phyloP scores from a whole-genome alignment of 2,888 invertebrate genomes.

The Parnassius glacialis region DNA sequence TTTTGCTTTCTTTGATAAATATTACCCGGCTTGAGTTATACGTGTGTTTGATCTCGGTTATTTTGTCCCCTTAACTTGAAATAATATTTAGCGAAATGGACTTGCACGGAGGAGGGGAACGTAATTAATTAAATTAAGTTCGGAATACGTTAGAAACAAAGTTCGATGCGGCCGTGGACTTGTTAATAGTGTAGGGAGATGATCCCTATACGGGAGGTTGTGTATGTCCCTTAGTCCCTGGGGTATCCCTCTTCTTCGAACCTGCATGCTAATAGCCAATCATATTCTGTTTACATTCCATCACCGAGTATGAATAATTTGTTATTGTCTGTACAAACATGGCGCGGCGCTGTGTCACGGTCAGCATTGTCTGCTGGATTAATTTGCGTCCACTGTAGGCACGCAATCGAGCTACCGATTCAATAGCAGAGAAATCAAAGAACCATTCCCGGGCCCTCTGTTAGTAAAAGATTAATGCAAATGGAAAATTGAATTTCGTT shows the following conservation, averaged over 20 bases:
- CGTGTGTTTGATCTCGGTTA: conserved; percentile 64
- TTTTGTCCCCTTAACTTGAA: conserved; percentile 52
- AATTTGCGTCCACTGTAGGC: conserved; percentile 61
- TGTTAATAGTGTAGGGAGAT: conserved; percentile 72
- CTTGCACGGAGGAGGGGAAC: conserved; percentile 53
- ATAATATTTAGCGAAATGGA: conserved; percentile 75
- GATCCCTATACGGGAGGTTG: conserved; percentile 52
- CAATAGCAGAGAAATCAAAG: conserved; percentile 61
- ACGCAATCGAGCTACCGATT: conserved; percentile 53
- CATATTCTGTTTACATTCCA: conserved; percentile 81
- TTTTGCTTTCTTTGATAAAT: conserved; percentile 51
- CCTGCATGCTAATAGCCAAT: conserved; percentile 78
- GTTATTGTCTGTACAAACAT: conserved; percentile 77
- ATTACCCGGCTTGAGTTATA: conserved; percentile 46
- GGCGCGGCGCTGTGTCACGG: conserved; percentile 58
- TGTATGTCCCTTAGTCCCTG: conserved; percentile 48
- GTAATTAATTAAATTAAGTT: conserved; percentile 80
- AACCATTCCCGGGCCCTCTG: conserved; percentile 52
- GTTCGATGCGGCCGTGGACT: conserved; percentile 68
- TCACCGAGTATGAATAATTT: conserved; percentile 79
- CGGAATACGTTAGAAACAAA: conserved; percentile 73
- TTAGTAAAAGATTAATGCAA: conserved; percentile 63
- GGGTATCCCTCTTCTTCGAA: conserved; percentile 54
- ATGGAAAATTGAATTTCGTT: conserved; percentile 61
- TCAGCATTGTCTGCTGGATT: conserved; percentile 73